phyloP scores from a whole-genome alignment of 2,888 invertebrate species.

The Papilio elwesi region DNA sequence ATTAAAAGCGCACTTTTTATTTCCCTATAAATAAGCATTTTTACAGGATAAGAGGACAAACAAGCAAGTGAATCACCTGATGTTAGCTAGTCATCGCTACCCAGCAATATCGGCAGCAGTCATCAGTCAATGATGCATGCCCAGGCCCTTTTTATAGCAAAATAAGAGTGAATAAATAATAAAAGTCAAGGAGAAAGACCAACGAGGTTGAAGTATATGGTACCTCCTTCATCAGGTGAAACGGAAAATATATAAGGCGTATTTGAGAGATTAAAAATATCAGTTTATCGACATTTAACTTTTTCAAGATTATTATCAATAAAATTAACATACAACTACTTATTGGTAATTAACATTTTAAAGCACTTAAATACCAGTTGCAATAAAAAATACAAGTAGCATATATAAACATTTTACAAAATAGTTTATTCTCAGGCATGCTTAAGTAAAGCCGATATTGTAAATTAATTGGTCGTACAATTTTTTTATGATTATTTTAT shows the following conservation, averaged over 20 bases:
- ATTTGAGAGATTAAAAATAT: neutral
- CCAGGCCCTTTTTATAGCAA: too few relatives aligned
- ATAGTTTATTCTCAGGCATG: neutral
- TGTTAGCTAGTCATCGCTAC: too few relatives aligned
- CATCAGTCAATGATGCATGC: too few relatives aligned
- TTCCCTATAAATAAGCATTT: too few relatives aligned
- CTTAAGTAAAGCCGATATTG: neutral
- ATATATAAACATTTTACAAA: neutral
- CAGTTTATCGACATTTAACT: neutral
- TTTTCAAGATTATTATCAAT: neutral
- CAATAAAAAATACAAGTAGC: constrained; percentile 10
- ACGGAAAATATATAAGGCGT: neutral
- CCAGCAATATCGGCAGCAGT: too few relatives aligned
- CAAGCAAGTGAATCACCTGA: too few relatives aligned
- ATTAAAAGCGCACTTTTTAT: too few relatives aligned
- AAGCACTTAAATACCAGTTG: neutral
- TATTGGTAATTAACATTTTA: constrained; percentile 27
- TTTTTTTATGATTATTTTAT: constrained; percentile 42
- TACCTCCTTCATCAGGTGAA: too few relatives aligned
- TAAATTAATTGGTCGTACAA: neutral
- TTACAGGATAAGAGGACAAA: too few relatives aligned
- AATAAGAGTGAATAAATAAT: too few relatives aligned
- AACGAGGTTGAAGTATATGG: too few relatives aligned
- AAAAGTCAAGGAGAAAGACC: too few relatives aligned
- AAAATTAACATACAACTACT: constrained; percentile 20